Base-by-base conservation (phyloP, 2,113 vertebrate genomes). In the Myrmecophaga tridactyla region DNA sequence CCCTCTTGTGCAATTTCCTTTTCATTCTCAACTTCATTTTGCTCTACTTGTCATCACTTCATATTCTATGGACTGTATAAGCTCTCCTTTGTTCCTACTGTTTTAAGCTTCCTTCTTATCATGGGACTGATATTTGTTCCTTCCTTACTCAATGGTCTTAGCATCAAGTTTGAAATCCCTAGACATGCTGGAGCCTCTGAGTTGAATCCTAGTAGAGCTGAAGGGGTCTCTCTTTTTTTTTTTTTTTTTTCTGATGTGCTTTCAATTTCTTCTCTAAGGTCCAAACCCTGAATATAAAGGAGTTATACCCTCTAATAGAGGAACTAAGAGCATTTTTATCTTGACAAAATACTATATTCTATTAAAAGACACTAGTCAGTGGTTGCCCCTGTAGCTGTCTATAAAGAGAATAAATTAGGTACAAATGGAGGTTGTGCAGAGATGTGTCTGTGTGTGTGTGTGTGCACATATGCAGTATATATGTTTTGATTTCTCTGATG, bases 91-190 rank as follows among this genome's bases (percentile, higher is more conserved):
- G 96, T 95, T 84, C 82, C 85, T 62, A 14, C 81, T 95, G 84
- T 92, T 95, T 94, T 89, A 90, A 89, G 90, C 82, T 84, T 80
- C 89, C 46, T 80, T 48, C 96, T 96, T 95, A 96, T 96, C 96
- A 46, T 1, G 0, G 43, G 51, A 25, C 86, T 9, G 86, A 46
- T 63, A 78, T 73, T 90, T 78, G 92, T 76, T 94, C 81, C 84
- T 92, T 81, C 96, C 88, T 73, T 90, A 56, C 53, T 90, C 90
- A 10, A 0, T 51, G 76, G 92, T 77, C 78, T 69, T 34, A 91
- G 80, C 94, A 56, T 73, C 63, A 51, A 60, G 78, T 80, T 72
- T 89, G 89, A 86, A 72, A 81, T 62, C 86, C 86, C 89, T 58
- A 97, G 94, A 96, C 96, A 23, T 12, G 4, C 91, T 34, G 96